Evolutionary conservation across 37 sponge, comb jelly and placozoan species (phyloP), one percentile per base, ranked within the genome.

Genomic region (Chondrosia reniformis): DNA sequence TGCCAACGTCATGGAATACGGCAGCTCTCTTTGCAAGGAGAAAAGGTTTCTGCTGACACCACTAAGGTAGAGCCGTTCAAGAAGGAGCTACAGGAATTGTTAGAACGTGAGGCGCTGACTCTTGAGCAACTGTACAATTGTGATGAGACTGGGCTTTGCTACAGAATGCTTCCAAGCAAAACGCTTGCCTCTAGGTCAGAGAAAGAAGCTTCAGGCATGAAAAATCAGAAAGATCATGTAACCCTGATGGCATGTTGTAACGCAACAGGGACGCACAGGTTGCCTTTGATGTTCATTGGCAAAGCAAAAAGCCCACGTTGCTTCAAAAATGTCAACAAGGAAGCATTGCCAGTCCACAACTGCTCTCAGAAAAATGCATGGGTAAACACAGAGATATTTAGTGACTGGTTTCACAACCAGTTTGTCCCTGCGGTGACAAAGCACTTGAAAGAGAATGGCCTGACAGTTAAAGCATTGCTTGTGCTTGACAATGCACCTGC

Each of bases 121-220:
- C 73, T 56, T 72, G 75, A 65, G 15, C 71, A 80, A 36, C 40
- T 80, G 45, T 80, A 64, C 54, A 85, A 85, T 41, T 79, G 80
- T 75, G 86, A 80, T 85, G 86, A 80, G 49, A 75, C 86, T n/a
- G 86, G 80, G 5, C 37, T 85, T 13, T 79, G 63, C 39, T 85
- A 85, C 59, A 74, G 52, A n/a, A 41, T 80, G 40, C 55, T 85
- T 0, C 86, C 86, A 63, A 40, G 24, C 21, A 82, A 82, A 40
- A 59, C 83, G 1, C 54, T 82, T 10, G 83, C 83, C 17, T 27
- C 76, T 33, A 46, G 42, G 4, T 59, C 63, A 32, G 83, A 82
- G 31, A 85, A 30, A 62, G 37, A 66, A 66, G 67, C 67, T 66
- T 66, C 67, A 30, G 30, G 31, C 67, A 66, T 66, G 30, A 66